Percentiles rank a stretch among this genome's conserved stretches.
These are phyloP conservation scores for Enteromius radiatus DNA, from an alignment of 2,797 vertebrate genomes.

Conservation along the genomic window DNA sequence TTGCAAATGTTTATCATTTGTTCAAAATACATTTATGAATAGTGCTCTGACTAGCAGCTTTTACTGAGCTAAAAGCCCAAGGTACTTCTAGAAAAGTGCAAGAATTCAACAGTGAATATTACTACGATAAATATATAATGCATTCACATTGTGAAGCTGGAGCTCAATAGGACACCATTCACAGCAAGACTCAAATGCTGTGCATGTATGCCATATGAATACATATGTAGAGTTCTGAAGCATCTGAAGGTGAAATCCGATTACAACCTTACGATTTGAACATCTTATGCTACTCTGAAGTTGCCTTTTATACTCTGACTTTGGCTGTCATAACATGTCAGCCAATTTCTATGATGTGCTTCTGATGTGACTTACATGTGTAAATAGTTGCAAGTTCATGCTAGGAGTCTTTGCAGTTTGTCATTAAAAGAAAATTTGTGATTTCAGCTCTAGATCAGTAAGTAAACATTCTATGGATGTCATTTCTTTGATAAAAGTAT, in stretches of 20 bases:
- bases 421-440: neutral
- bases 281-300: neutral
- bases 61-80: neutral
- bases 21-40: neutral
- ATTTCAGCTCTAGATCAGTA: neutral
- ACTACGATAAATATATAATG: constrained; percentile 17
- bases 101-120: constrained; percentile 15
- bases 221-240: constrained; percentile 14
- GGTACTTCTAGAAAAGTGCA: neutral
- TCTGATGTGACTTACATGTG: constrained; percentile 24
- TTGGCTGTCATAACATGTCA: constrained; percentile 28
- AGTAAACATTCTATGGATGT: neutral
- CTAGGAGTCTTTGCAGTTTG: neutral
- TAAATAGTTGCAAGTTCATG: neutral
- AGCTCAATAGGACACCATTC: constrained; percentile 17
- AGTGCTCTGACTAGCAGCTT: neutral
- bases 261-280: neutral
- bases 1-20: neutral
- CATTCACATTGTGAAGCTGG: neutral
- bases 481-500: neutral
- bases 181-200: neutral
- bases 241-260: constrained; percentile 6
- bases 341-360: neutral
- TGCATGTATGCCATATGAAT: constrained; percentile 6
- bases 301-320: constrained; percentile 22